Conservation (phyloP, 2,113 vertebrate genomes). For the Microcebus jonahi region DNA sequence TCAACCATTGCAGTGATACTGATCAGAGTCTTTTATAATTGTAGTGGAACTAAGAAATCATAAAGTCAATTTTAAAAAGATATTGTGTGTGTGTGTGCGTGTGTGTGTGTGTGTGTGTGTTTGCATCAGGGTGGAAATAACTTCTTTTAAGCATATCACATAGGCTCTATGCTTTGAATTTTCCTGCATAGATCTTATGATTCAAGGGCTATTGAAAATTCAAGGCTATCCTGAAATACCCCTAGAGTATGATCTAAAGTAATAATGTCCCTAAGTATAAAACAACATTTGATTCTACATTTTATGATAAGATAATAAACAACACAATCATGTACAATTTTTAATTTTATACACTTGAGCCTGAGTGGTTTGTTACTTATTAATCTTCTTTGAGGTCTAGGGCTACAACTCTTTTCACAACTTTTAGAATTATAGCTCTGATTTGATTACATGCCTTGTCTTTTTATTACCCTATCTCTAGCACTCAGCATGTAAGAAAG, state of each 20-base stretch:
- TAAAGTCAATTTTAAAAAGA: slow-evolving; percentile 3
- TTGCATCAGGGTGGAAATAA: neutral
- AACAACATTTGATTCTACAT: neutral
- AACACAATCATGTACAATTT: neutral
- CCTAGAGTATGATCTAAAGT: neutral
- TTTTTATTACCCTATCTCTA: slow-evolving; percentile 34
- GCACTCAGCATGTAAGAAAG: slow-evolving; percentile 1
- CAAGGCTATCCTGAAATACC: neutral
- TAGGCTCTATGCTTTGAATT: neutral
- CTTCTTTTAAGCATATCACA: slow-evolving; percentile 3
- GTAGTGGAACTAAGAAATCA: neutral
- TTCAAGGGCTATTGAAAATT: slow-evolving; percentile 5
- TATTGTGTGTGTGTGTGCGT: neutral
- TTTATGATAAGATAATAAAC: slow-evolving; percentile 26
- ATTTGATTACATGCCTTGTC: slow-evolving; percentile 29
- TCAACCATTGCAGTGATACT: neutral
- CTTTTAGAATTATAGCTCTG: slow-evolving; percentile 46
- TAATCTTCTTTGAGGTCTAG: slow-evolving; percentile 22
- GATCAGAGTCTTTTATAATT: neutral
- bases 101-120: neutral
- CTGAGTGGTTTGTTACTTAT: neutral
- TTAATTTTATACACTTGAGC: slow-evolving; percentile 31
- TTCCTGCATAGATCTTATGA: neutral
- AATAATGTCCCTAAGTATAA: neutral
- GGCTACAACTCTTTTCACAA: slow-evolving; percentile 10